Conservation (phyloP, 2,113 vertebrate species). For the Rhinopithecus roxellana region DNA sequence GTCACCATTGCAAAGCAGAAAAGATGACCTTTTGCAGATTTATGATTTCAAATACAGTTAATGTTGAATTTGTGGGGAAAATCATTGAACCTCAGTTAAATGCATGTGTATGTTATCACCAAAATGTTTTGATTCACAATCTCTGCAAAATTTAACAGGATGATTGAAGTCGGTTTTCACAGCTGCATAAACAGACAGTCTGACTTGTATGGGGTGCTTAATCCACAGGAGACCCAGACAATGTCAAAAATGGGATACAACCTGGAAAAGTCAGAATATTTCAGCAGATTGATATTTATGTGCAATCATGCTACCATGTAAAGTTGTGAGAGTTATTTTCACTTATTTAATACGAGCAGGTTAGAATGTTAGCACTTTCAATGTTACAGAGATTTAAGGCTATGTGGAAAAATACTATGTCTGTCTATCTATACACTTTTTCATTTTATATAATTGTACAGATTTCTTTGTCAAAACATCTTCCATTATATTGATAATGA, state of each 20-base stretch:
- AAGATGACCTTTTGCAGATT: neutral
- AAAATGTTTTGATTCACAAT: neutral
- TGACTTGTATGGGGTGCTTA: neutral
- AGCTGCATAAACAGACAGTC: neutral
- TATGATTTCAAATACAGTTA: neutral
- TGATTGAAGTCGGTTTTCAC: neutral
- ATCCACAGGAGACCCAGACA: neutral
- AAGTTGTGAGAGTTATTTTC: neutral
- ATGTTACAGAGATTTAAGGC: neutral
- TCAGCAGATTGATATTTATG: neutral
- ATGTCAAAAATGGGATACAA: neutral
- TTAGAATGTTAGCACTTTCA: neutral
- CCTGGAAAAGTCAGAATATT: neutral
- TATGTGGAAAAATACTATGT: neutral
- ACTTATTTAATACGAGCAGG: neutral
- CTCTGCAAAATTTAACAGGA: neutral
- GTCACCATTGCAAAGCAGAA: neutral
- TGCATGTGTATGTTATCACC: neutral
- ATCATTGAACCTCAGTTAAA: neutral
- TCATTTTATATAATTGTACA: neutral
- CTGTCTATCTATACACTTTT: neutral
- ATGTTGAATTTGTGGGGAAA: neutral
- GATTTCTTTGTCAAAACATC: conserved; percentile 16
- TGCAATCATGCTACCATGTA: neutral
- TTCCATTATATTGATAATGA: neutral